Evolutionary conservation across 2,888 invertebrate species (phyloP), one percentile per base, ranked within the genome.

Genomic region (Polydrusus tereticollis): DNA sequence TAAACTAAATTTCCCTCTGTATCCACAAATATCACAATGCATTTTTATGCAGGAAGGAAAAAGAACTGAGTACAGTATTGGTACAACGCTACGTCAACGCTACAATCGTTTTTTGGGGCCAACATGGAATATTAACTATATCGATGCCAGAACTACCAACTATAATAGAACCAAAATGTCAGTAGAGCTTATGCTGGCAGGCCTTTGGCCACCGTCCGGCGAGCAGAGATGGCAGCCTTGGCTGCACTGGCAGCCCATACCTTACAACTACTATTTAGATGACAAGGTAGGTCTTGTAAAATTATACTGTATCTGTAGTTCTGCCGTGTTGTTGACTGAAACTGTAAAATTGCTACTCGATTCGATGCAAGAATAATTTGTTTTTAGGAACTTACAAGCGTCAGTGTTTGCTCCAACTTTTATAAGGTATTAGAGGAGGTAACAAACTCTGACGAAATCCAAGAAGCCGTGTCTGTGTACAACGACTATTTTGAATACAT

Each of bases 121-220:
- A 23, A 81, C 85, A 45, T 91, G 90, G 81, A 85, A 84, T 75
- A 87, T 88, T 4, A 86, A 88, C 33, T 87, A 90, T 82, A 80
- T 88, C 7, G 80, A 79, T 4, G 83, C 88, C 59, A 84, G 89
- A 33, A 91, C 91, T 36, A 91, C 92, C 0, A 88, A 90, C 80
- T 90, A 87, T 79, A 89, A 90, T 58, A 86, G 93, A 43, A 93
- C 93, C 0, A 88, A 93, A 84, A 91, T 92, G 88, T 91, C 92
- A 6, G 90, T 90, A 0, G 86, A 91, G 75, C 85, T 90, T n/a
- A 89, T 91, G 1, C 84, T 92, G 66, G 89, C 91, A 0, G 92
- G 89, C 0, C 80, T 93, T 33, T 93, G 88, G 81, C 91, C 90
- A 1, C 91, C 91, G 0, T 79, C 79, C 1, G 86, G 86, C 5